Evolutionary conservation across 2,888 invertebrate species (phyloP), one percentile per base, ranked within the genome.

Genomic region (Cataglyphis albicans): DNA sequence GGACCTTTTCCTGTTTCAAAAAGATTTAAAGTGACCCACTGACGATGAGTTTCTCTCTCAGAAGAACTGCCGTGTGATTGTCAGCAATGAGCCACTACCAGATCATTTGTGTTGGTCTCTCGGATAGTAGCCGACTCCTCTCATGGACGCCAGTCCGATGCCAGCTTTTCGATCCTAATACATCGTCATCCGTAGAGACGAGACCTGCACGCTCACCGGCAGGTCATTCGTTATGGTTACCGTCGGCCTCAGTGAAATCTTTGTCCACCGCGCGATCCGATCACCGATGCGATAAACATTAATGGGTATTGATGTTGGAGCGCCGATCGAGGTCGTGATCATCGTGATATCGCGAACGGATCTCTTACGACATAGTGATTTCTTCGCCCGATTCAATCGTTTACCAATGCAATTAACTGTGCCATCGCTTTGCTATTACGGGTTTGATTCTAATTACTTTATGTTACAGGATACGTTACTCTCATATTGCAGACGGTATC

Each of bases 231-330:
- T 94, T 93, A 93, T 85, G 76, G 85, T 86, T 83, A 67, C 85
- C 87, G 88, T 68, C 78, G 70, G 78, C 59, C 25, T 89, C 87
- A 88, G 84, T 83, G 84, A 86, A 84, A 90, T 91, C 90, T 89
- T 90, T 91, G 89, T 88, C 81, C 88, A 70, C n/a, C 78, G 68
- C 76, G 88, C 90, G 91, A 91, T 92, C 90, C 88, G 91, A 91
- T 91, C 90, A 86, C 85, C 89, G 91, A 91, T 91, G 90, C 87
- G 91, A 89, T 90, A 89, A 90, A 88, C 91, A 84, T 91, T 93
- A 93, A 94, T 92, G 92, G 93, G 91, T 92, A 92, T 92, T 91
- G 92, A 93, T 93, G 90, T 83, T 81, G 86, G 76, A 84, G 70
- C 81, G 82, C 86, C 89, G 90, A 91, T 91, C 89, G 87, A 35